phyloP scores from a whole-genome alignment of 2,888 invertebrate genomes.

The Artemia sinica region DNA sequence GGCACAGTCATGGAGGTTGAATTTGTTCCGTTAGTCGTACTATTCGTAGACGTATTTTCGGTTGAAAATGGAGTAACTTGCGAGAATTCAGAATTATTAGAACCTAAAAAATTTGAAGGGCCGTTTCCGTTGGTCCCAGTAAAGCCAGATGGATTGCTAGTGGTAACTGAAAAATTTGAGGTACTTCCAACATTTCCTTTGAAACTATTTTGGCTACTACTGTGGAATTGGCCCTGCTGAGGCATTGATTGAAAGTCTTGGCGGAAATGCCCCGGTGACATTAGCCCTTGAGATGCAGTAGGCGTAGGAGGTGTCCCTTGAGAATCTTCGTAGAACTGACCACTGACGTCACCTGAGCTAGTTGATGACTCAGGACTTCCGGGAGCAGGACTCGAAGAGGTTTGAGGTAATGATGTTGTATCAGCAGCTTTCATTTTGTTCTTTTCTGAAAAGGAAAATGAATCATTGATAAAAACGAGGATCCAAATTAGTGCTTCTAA shows the following conservation, averaged over 20 bases:
- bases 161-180: too few relatives aligned
- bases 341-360: constrained; percentile 8
- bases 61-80: too few relatives aligned
- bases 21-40: not conserved
- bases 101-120: not conserved
- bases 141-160: too few relatives aligned
- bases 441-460: constrained; percentile 9
- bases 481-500: too few relatives aligned
- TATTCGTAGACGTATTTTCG: too few relatives aligned
- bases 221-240: not conserved
- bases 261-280: constrained; percentile 6
- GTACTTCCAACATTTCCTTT: too few relatives aligned
- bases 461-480: too few relatives aligned
- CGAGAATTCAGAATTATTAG: too few relatives aligned
- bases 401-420: constrained; percentile 2
- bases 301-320: not conserved
- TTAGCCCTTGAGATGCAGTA: constrained; percentile 13
- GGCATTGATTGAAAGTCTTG: constrained; percentile 4
- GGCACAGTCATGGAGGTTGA: constrained; percentile 1
- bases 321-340: constrained; percentile 5
- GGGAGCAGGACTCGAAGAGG: constrained; percentile 15
- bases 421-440: constrained; percentile 14
- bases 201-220: not conserved
- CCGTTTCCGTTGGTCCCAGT: not conserved
- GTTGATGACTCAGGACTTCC: constrained; percentile 12